A percentile compares a stretch with the other conserved stretches of the same genome.
Evolutionary conservation across 2,113 vertebrate genomes (phyloP).

Genomic region (Oophaga pumilio): DNA sequence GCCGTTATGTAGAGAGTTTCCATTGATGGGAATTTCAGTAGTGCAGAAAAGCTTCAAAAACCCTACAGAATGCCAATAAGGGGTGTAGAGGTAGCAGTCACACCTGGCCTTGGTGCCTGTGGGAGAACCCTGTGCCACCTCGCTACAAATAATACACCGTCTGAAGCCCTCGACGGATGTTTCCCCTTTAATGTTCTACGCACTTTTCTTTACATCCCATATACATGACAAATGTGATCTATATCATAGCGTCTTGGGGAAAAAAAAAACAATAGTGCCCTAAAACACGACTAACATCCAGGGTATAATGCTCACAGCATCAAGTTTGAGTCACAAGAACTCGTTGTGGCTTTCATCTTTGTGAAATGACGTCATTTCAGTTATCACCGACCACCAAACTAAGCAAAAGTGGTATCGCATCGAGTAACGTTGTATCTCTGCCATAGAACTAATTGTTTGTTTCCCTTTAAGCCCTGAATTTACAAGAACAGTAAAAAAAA

Average conservation of each 20-base stretch:
- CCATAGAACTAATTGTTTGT: neutral
- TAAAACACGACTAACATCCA: neutral
- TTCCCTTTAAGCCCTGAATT: slow-evolving; percentile 12
- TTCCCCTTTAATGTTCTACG: neutral
- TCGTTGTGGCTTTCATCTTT: neutral
- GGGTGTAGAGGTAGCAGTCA: neutral
- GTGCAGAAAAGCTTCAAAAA: neutral
- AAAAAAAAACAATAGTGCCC: neutral
- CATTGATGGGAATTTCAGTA: neutral
- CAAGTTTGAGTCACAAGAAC: neutral
- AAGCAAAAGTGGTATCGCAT: neutral
- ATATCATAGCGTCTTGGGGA: neutral
- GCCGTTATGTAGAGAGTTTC: neutral
- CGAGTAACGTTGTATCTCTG: neutral
- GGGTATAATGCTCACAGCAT: neutral
- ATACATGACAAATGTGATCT: neutral
- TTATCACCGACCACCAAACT: neutral
- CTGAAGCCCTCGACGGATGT: neutral
- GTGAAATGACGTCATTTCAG: neutral
- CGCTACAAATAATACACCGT: neutral
- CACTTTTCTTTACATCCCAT: no score
- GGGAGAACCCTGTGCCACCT: neutral
- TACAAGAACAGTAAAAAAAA: neutral
- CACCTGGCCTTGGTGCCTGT: neutral
- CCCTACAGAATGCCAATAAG: neutral